Evolutionary conservation across 2,113 vertebrate species (phyloP).

Genomic region (Amblyornis subalaris): DNA sequence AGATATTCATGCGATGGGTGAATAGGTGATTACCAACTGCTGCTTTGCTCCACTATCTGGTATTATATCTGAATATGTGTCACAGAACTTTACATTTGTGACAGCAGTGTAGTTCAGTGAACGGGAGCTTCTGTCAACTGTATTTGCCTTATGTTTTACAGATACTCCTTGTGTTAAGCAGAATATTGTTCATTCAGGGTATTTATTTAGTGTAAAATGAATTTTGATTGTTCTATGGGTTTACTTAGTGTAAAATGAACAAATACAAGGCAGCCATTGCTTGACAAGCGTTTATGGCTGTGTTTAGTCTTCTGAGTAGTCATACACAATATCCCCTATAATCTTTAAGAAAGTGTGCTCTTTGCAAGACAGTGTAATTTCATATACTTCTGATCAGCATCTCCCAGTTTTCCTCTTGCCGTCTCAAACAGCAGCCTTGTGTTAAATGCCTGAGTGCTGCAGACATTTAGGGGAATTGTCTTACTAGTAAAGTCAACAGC

Average conservation of each 20-base stretch:
- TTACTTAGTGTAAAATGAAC: not conserved
- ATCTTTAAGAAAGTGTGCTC: not conserved
- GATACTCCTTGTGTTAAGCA: not conserved
- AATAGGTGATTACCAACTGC: not conserved
- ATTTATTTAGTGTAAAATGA: not conserved
- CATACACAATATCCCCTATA: not conserved
- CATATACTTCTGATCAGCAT: not conserved
- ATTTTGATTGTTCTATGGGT: not conserved
- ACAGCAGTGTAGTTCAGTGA: not conserved
- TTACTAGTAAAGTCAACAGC: not conserved
- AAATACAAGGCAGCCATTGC: not conserved
- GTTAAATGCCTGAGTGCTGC: not conserved
- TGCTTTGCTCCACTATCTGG: not conserved
- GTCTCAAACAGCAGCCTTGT: not conserved
- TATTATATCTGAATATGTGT: not conserved
- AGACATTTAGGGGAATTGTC: not conserved
- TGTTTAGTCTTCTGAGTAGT: not conserved
- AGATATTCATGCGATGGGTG: not conserved
- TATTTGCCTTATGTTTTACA: not conserved
- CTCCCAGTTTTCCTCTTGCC: not conserved
- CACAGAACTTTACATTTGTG: not conserved
- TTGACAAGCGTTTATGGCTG: not conserved
- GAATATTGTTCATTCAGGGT: not conserved
- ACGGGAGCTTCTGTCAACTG: not conserved
- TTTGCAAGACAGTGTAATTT: not conserved